These are phyloP conservation scores for Vespertilio murinus DNA, from an alignment of 2,797 vertebrate genomes.

Conservation along the genomic window DNA sequence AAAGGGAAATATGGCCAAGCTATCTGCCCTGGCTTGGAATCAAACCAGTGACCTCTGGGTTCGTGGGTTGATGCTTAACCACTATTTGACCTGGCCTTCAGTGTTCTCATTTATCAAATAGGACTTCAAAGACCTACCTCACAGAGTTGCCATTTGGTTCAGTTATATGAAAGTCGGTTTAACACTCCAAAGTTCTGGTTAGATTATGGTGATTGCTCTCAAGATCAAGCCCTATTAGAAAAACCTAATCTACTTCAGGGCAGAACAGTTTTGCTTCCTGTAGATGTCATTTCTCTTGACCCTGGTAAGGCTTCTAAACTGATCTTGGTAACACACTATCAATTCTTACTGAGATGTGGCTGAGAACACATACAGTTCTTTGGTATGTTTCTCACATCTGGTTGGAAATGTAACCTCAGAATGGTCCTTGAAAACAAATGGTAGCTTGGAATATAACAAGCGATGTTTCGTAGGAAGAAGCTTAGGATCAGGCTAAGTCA, in stretches of 20 bases:
- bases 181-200: not conserved
- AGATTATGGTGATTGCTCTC: not conserved
- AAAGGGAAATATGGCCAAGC: not conserved
- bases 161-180: not conserved
- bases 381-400: not conserved
- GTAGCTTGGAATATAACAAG: not conserved
- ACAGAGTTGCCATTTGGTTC: not conserved
- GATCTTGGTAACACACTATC: not conserved
- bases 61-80: not conserved
- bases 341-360: not conserved
- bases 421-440: slow-evolving; percentile 1
- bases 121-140: not conserved
- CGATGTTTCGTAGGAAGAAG: not conserved
- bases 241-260: not conserved
- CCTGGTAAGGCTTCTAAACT: not conserved
- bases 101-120: not conserved
- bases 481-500: not conserved
- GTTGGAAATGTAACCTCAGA: not conserved
- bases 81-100: not conserved
- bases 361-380: not conserved
- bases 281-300: not conserved
- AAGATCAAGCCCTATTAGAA: not conserved
- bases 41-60: not conserved
- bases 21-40: not conserved
- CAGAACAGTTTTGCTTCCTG: not conserved